Conservation (phyloP, 2,113 vertebrate genomes). For the Xiphophorus maculatus region DNA sequence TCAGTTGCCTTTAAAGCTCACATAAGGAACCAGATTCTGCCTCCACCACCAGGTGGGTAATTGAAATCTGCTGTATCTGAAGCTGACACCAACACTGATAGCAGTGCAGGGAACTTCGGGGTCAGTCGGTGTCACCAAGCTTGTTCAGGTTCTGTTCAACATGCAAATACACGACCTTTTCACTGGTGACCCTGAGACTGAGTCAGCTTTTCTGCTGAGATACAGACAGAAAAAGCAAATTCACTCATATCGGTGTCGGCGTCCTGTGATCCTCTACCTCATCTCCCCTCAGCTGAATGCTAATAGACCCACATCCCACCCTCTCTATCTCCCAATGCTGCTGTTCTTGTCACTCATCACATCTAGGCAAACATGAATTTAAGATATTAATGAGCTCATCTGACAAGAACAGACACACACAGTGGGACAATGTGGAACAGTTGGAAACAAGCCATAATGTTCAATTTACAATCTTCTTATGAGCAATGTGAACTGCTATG, state of each 20-base stretch:
- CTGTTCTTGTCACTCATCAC: slow-evolving; percentile 34
- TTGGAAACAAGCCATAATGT: slow-evolving; percentile 6
- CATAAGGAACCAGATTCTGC: neutral
- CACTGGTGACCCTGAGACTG: neutral
- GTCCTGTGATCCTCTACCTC: slow-evolving; percentile 8
- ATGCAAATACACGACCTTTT: too few relatives aligned
- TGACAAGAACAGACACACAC: slow-evolving; percentile 55
- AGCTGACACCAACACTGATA: neutral
- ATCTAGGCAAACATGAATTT: slow-evolving; percentile 64
- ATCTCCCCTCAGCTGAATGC: slow-evolving; percentile 5
- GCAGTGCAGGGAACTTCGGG: neutral
- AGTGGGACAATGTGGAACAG: slow-evolving; percentile 40
- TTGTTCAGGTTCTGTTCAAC: neutral
- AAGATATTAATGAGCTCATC: slow-evolving; percentile 68
- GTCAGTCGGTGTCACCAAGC: neutral
- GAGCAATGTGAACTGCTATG: slow-evolving; percentile 1
- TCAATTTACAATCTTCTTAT: slow-evolving; percentile 11
- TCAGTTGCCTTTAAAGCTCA: neutral
- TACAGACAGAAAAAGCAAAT: neutral
- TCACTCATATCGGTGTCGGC: neutral
- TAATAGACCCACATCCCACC: slow-evolving; percentile 7
- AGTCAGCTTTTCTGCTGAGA: neutral
- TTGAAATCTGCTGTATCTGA: neutral
- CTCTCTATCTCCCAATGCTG: slow-evolving; percentile 12
- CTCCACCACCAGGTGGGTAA: neutral